Base-by-base conservation (phyloP, 2,888 invertebrate genomes). In the Myathropa florea region DNA sequence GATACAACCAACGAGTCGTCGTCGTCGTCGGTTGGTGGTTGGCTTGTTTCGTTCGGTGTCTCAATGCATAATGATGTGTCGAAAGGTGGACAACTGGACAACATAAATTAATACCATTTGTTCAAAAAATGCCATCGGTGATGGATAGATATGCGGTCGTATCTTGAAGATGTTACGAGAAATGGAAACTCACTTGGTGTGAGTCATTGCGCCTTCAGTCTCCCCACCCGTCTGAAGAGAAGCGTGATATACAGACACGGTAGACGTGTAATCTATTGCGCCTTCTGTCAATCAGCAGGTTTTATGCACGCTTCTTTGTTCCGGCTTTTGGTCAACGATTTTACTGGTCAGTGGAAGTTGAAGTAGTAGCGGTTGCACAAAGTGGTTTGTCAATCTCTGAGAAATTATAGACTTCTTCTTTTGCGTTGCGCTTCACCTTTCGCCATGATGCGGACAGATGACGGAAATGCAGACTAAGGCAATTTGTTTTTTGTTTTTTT, bases 81-180 rank as follows among this genome's bases (percentile, higher is more conserved):
- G 30, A 77, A 70, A 71, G 24, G 65, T 67, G 60, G 39, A 23
- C 61, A 67, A 61, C 64, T 67, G 60, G 55, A 28, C 61, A 67
- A 67, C 80, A 67, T 73, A 73, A 80, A 60, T 67, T 79, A 71
- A 80, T 73, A 63, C 61, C 26, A 73, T 80, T 80, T 75, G 67
- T 78, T 57, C 14, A 28, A 46, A 28, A 46, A 55, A 67, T 80
- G 55, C 55, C 36, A 61, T 46, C 46, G n/a, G 30, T 53, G 65
- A 65, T 33, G 28, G 57, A 70, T 64, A 57, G 39, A 46, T n/a
- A 36, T 14, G 57, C 24, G 57, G n/a, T 46, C 23, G 24, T 46
- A 46, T 36, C 65, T 30, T 21, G n/a, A 60, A 80, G 53, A 55
- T 55, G 67, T 80, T 28, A 67, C 73, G 28, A 46, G 46, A 18